Conservation (phyloP, 2,113 vertebrate genomes). For the Protomyctophum bolini region DNA sequence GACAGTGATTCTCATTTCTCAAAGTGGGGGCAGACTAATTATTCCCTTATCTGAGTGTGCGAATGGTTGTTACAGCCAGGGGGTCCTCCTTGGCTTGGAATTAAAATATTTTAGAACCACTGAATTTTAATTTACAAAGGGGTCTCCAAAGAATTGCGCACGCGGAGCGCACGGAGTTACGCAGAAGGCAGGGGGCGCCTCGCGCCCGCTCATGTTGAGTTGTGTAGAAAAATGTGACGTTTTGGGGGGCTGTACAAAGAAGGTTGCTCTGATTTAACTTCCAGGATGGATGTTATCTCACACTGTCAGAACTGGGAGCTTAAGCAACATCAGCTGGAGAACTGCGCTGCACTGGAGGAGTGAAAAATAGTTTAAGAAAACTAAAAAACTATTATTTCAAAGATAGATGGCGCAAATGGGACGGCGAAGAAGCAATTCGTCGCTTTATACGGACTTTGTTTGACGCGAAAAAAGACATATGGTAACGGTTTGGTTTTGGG, state of each 20-base stretch:
- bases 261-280: slow-evolving; percentile 66
- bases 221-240: slow-evolving; percentile 73
- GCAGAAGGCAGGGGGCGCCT: slow-evolving; percentile 54
- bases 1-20: no score
- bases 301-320: slow-evolving; percentile 48
- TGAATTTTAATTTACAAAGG: no score
- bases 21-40: no score
- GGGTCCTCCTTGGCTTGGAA: no score
- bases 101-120: no score
- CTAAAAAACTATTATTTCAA: no score
- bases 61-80: no score
- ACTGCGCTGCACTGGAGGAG: slow-evolving; percentile 22
- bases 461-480: slow-evolving; percentile 47
- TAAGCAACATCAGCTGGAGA: not conserved
- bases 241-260: slow-evolving; percentile 68
- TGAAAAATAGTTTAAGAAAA: slow-evolving; percentile 11
- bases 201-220: not conserved
- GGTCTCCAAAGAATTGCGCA: not conserved
- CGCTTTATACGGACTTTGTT: slow-evolving; percentile 35
- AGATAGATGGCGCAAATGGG: slow-evolving; percentile 42
- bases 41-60: no score
- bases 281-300: slow-evolving; percentile 66
- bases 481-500: slow-evolving; percentile 45
- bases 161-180: not conserved
- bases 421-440: not conserved